phyloP scores from a whole-genome alignment of 1,140 invertebrate genomes.

The Rhizoglyphus robini region DNA sequence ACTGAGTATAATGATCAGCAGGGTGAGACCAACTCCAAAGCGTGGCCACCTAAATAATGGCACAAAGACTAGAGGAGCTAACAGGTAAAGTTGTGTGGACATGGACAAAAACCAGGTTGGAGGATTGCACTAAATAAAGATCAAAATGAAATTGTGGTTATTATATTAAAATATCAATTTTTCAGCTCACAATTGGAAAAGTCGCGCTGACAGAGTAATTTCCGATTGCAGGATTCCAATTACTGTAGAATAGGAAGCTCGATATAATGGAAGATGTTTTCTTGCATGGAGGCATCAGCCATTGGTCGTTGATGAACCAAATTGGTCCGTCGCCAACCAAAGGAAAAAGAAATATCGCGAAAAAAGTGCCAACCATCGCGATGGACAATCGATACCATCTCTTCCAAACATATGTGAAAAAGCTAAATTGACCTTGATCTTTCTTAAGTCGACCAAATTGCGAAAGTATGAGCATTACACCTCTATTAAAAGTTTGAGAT shows the following conservation, averaged over 20 bases:
- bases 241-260: background rate
- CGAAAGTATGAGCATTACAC: background rate
- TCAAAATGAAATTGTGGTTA: background rate
- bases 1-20: background rate
- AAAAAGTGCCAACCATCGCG: background rate
- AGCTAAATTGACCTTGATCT: background rate
- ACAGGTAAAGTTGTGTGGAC: constrained; percentile 3
- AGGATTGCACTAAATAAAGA: constrained; percentile 1
- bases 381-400: background rate
- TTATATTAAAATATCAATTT: background rate
- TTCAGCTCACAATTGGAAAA: background rate
- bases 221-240: background rate
- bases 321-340: constrained; percentile 6
- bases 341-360: background rate
- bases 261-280: background rate
- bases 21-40: background rate
- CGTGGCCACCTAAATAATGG: background rate
- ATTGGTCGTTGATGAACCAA: background rate
- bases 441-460: background rate
- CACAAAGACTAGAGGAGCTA: constrained; percentile 9
- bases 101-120: background rate
- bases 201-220: background rate
- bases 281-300: background rate
- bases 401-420: background rate
- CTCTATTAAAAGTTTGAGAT: background rate